Evolutionary conservation across 2,888 invertebrate species (phyloP).

Genomic region (Ophraella communa): DNA sequence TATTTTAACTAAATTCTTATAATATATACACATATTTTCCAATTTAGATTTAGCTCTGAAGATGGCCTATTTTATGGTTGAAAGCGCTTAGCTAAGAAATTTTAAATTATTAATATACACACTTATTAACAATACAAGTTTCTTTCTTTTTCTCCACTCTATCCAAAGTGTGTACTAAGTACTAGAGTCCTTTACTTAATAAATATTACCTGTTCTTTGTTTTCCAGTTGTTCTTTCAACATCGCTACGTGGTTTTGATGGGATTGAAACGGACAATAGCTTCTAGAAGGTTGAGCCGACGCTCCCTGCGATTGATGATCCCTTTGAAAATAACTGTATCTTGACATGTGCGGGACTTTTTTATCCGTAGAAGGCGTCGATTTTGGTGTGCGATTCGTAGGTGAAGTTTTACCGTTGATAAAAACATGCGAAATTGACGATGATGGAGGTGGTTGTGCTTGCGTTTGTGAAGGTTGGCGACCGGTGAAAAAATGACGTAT

Average conservation of each 20-base stretch:
- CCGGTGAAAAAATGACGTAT: slow-evolving; percentile 49
- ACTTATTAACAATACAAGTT: no score
- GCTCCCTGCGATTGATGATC: slow-evolving; percentile 34
- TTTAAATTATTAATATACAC: no score
- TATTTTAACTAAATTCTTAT: no score
- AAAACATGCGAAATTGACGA: slow-evolving; percentile 6
- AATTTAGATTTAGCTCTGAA: no score
- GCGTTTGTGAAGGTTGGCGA: slow-evolving; percentile 41
- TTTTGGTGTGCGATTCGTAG: slow-evolving; percentile 7
- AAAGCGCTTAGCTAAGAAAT: no score
- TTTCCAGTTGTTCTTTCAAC: slow-evolving; percentile 36
- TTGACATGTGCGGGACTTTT: slow-evolving; percentile 46
- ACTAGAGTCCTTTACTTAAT: no score
- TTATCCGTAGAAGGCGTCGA: slow-evolving; percentile 15
- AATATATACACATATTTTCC: no score
- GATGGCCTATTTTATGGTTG: no score
- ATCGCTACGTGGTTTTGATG: slow-evolving; percentile 51
- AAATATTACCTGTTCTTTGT: slow-evolving; percentile 30
- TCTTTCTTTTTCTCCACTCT: no score
- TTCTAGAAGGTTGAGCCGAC: slow-evolving; percentile 42
- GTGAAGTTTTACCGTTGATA: slow-evolving; percentile 29
- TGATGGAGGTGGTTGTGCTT: slow-evolving; percentile 36
- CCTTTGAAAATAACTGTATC: slow-evolving; percentile 52
- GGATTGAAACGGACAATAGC: slow-evolving; percentile 52
- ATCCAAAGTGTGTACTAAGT: no score